A percentile compares a stretch with the other conserved stretches of the same genome.
Evolutionary conservation across 2,113 vertebrate genomes (phyloP).

Genomic region (Spilogale gracilis): DNA sequence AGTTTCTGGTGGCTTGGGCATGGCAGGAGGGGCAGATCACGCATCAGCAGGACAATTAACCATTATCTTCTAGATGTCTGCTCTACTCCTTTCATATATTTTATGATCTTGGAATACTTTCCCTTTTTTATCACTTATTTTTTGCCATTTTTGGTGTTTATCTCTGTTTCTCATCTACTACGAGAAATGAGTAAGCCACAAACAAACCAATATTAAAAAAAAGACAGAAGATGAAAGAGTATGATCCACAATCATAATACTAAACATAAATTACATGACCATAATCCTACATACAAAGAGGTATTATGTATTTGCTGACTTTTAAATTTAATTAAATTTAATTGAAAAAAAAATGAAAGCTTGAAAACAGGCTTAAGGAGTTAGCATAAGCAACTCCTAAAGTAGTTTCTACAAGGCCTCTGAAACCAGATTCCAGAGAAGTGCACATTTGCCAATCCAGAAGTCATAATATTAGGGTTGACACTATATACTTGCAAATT

Average conservation of each 20-base stretch:
- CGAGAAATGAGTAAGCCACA: background rate
- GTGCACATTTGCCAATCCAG: background rate
- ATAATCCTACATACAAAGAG: background rate
- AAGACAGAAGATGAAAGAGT: background rate
- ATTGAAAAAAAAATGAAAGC: background rate
- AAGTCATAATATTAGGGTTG: background rate
- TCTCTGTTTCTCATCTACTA: background rate
- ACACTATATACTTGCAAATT: background rate
- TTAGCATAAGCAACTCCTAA: background rate
- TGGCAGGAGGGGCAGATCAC: too few species aligned
- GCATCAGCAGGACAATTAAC: background rate
- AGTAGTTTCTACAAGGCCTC: background rate
- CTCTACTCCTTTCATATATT: background rate
- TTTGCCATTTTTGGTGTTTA: background rate
- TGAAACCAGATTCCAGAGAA: background rate
- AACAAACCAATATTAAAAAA: background rate
- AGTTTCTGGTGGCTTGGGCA: too few species aligned
- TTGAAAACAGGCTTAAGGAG: background rate
- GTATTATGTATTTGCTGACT: background rate
- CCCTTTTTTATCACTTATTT: background rate
- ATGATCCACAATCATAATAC: background rate
- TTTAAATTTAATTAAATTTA: conserved; percentile 33
- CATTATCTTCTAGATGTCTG: background rate
- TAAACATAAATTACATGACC: background rate
- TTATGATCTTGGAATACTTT: background rate